These are phyloP conservation scores for Tipula unca DNA, from an alignment of 2,888 invertebrate species.

Conservation along the genomic window DNA sequence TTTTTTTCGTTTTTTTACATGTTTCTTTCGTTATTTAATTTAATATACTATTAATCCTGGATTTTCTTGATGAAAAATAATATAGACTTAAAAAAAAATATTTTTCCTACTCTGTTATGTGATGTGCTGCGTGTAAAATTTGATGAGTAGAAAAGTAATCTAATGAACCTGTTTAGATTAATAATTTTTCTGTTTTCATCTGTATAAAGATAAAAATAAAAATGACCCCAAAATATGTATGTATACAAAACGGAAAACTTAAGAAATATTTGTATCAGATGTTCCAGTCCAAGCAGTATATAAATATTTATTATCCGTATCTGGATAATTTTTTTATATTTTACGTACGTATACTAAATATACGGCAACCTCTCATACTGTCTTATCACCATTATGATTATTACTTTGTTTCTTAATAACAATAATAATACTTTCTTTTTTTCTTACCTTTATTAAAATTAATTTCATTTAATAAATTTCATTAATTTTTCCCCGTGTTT, in stretches of 20 bases:
- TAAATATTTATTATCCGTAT: not conserved
- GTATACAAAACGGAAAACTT: not conserved
- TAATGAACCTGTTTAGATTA: not conserved
- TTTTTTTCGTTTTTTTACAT: not conserved
- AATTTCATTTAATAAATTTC: not conserved
- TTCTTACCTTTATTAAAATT: not conserved
- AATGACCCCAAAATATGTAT: not conserved
- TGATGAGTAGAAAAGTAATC: slow-evolving; percentile 8
- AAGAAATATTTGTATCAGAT: not conserved
- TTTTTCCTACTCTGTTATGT: not conserved
- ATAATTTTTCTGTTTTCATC: not conserved
- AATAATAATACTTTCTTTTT: not conserved
- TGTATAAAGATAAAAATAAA: not conserved
- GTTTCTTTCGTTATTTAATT: not conserved
- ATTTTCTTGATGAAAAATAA: slow-evolving; percentile 14
- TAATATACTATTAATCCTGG: not conserved
- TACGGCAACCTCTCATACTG: not conserved
- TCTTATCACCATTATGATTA: not conserved
- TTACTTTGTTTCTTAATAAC: not conserved
- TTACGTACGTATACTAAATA: not conserved
- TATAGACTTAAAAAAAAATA: not conserved
- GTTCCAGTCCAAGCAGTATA: not conserved
- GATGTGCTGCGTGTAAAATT: not conserved
- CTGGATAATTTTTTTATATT: not conserved
- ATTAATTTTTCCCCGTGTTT: not conserved